Evolutionary conservation across 2,113 vertebrate species (phyloP).

Genomic region (Ptychochromis oligacanthus): DNA sequence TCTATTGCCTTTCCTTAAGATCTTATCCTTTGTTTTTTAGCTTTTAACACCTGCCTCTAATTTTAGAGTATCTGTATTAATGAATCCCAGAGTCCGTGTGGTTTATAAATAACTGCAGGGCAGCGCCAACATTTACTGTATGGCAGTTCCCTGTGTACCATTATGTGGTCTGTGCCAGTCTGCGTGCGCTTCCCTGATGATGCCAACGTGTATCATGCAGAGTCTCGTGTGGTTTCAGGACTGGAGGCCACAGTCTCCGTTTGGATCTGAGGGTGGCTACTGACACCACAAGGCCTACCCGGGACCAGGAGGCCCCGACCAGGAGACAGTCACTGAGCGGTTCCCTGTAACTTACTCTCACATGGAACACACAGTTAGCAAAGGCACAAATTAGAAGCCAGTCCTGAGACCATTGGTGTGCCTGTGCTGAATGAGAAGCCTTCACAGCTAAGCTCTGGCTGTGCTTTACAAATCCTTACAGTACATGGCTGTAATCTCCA

Average conservation of each 20-base stretch:
- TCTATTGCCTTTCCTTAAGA: rapidly evolving
- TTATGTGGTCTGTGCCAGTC: conserved; percentile 42
- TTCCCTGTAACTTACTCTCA: conserved; percentile 25
- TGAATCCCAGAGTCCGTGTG: background rate
- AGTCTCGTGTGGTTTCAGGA: conserved; percentile 50
- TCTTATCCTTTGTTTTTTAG: background rate
- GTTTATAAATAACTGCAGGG: background rate
- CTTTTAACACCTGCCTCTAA: background rate
- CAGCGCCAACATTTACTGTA: conserved; percentile 16
- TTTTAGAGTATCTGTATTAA: background rate
- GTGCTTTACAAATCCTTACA: background rate
- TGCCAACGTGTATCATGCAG: conserved; percentile 32
- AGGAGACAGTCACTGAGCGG: conserved; percentile 15
- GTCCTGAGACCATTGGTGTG: background rate
- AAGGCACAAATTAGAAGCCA: conserved; percentile 17
- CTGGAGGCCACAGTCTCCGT: conserved; percentile 53
- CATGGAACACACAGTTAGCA: background rate
- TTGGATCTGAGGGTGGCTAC: conserved; percentile 58
- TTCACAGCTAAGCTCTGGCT: background rate
- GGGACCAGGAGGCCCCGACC: background rate
- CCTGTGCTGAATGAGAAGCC: background rate
- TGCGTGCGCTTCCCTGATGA: conserved; percentile 20
- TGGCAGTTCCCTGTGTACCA: conserved; percentile 1
- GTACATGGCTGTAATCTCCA: background rate
- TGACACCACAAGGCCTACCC: conserved; percentile 38